Conservation (phyloP, 2,888 invertebrate genomes). For the Mesochorus sp. region DNA sequence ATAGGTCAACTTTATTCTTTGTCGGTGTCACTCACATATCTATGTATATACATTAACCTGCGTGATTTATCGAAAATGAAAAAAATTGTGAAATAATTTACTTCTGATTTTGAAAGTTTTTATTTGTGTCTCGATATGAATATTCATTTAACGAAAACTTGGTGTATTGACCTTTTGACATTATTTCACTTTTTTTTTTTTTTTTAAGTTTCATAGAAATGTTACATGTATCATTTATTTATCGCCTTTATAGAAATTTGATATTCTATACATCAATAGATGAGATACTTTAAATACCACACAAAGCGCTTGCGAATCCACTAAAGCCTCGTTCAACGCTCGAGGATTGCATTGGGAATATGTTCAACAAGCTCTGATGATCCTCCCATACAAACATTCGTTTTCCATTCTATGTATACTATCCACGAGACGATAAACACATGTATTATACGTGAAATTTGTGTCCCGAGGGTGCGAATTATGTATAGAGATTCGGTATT, state of each 20-base stretch:
- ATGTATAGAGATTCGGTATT: not conserved
- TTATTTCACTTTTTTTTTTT: too few species aligned
- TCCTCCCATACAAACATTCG: not conserved
- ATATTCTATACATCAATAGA: not conserved
- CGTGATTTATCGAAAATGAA: too few species aligned
- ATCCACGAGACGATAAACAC: constrained; percentile 13
- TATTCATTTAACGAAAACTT: too few species aligned
- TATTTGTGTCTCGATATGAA: too few species aligned
- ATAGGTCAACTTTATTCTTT: not conserved
- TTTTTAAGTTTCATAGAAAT: too few species aligned
- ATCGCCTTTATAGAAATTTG: not conserved
- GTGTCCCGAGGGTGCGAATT: not conserved
- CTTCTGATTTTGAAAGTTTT: too few species aligned
- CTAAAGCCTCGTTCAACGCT: not conserved
- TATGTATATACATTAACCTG: too few species aligned
- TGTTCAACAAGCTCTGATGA: not conserved
- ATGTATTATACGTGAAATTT: not conserved
- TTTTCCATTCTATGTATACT: not conserved
- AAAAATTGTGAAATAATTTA: too few species aligned
- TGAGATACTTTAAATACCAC: not conserved
- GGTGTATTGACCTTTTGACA: too few species aligned
- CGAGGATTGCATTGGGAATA: not conserved
- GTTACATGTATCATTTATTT: not conserved
- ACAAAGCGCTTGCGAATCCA: not conserved
- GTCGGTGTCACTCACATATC: too few species aligned